phyloP scores from a whole-genome alignment of 53 echinoderm and acorn worm genomes.

The Stichopus horrens region DNA sequence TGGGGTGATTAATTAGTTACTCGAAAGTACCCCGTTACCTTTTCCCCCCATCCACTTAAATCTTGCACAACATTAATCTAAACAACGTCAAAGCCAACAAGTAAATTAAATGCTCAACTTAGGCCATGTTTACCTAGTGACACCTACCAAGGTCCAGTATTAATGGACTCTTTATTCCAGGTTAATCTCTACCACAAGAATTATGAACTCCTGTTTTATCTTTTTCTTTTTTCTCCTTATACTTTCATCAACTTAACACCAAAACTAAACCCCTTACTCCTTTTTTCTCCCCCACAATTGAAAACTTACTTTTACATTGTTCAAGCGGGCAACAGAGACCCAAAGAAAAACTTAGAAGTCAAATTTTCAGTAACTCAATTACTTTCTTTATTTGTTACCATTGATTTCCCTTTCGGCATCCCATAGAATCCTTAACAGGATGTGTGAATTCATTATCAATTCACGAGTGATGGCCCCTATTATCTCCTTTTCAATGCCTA shows the following conservation, averaged over 20 bases:
- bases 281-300: not conserved
- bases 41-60: not conserved
- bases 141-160: constrained; percentile 9
- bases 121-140: not conserved
- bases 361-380: not conserved
- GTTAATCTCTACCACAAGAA: constrained; percentile 6
- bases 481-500: constrained; percentile 22
- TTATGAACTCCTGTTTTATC: not conserved
- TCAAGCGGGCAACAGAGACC: not conserved
- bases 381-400: not conserved
- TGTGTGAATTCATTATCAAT: constrained; percentile 39
- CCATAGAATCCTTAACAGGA: constrained; percentile 14
- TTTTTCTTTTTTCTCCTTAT: not conserved
- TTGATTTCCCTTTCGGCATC: constrained; percentile 37
- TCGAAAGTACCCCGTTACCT: not conserved
- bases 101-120: not conserved
- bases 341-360: constrained; percentile 11
- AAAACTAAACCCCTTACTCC: constrained; percentile 5
- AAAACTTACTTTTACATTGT: not conserved
- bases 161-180: constrained; percentile 11
- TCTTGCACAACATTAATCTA: not conserved
- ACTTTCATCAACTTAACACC: not conserved
- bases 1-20: not conserved
- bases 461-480: constrained; percentile 34
- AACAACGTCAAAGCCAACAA: not conserved